A percentile compares a stretch with the other conserved stretches of the same genome.
Conservation (phyloP, 2,888 invertebrate genomes). For the Drosophila recens region DNA sequence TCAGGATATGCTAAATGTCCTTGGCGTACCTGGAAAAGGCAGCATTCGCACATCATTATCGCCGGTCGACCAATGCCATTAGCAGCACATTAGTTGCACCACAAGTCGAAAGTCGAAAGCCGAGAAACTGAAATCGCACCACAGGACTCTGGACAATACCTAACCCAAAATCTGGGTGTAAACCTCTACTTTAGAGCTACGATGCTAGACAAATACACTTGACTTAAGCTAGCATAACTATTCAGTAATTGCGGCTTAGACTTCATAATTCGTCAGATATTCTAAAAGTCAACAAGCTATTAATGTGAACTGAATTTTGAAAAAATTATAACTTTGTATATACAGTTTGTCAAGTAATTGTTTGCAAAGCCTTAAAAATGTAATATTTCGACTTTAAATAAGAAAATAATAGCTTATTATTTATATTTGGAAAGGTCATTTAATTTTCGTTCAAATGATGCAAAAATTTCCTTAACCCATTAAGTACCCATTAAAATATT, state of each 20-base stretch:
- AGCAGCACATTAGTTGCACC: constrained; percentile 72
- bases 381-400: too few relatives aligned
- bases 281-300: too few relatives aligned
- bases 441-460: too few relatives aligned
- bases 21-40: constrained; percentile 32
- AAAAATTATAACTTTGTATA: too few relatives aligned
- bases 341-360: too few relatives aligned
- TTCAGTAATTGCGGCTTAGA: neutral
- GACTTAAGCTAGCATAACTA: neutral
- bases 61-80: constrained; percentile 76
- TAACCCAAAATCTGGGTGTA: constrained; percentile 1
- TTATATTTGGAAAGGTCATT: too few relatives aligned
- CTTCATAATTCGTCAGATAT: too few relatives aligned
- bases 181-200: neutral
- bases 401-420: too few relatives aligned
- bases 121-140: constrained; percentile 4
- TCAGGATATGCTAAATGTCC: constrained; percentile 11
- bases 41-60: constrained; percentile 80
- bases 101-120: constrained; percentile 10
- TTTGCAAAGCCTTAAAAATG: too few relatives aligned
- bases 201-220: neutral
- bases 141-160: constrained; percentile 13
- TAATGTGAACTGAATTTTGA: too few relatives aligned
- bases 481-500: too few relatives aligned
- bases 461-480: too few relatives aligned